Percentiles rank a stretch among this genome's conserved stretches.
These are phyloP conservation scores for Bruchidius siliquastri DNA, from an alignment of 2,888 invertebrate species.

Conservation along the genomic window DNA sequence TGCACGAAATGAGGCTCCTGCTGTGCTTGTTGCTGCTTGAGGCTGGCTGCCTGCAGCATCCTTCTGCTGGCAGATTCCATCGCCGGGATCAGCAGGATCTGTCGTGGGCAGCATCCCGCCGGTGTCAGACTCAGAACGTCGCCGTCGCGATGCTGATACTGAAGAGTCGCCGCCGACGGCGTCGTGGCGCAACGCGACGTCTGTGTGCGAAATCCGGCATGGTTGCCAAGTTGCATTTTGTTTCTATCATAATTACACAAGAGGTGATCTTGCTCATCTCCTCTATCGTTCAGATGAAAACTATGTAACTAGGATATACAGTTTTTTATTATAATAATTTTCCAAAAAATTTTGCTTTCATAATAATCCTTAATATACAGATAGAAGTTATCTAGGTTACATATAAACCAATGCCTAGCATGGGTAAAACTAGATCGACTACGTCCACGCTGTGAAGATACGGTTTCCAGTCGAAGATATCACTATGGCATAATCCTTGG, in stretches of 20 bases:
- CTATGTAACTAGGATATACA: no score
- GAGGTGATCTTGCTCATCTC: no score
- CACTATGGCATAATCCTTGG: no score
- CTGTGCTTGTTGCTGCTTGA: conserved; percentile 19
- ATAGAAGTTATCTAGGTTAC: no score
- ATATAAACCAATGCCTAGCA: no score
- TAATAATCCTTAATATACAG: no score
- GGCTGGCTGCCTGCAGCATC: conserved; percentile 31
- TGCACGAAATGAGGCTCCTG: conserved; percentile 43
- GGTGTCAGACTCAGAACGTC: conserved; percentile 14
- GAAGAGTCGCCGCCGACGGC: conserved; percentile 12
- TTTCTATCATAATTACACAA: background rate
- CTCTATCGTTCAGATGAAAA: no score
- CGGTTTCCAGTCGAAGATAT: no score
- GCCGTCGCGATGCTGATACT: conserved; percentile 10
- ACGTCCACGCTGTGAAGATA: no score
- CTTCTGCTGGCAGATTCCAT: conserved; percentile 36
- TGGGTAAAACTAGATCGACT: no score
- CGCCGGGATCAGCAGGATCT: conserved; percentile 20
- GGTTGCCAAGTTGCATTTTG: background rate
- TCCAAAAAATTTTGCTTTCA: no score
- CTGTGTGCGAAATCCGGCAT: background rate
- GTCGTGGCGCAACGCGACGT: conserved; percentile 6
- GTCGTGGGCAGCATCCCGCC: conserved; percentile 5
- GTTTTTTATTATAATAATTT: no score